Base-by-base conservation (phyloP, 2,797 vertebrate species). In the Dendrocincla tyrannina region DNA sequence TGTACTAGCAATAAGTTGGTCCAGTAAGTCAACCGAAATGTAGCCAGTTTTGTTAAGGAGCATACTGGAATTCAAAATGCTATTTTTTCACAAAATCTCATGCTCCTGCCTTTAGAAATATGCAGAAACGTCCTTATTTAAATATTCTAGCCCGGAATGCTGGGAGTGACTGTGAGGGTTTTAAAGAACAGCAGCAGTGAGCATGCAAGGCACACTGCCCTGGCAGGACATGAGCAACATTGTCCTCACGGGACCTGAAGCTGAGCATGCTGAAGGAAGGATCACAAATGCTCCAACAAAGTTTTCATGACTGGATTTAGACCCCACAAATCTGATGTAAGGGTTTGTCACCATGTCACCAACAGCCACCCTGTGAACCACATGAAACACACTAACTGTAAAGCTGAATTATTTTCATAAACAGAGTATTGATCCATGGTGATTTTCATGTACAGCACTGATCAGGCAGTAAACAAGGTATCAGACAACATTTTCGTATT, bases 181-280 rank as follows among this genome's bases (percentile, higher is more conserved):
- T 41, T 77, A 52, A 50, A 60, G 22, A 91, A 86, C 24, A 18
- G 33, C 55, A 66, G 37, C 44, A 70, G n/a, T 7, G 37, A 28
- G 49, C 49, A 50, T 50, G 49, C 14, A 6, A 28, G 49, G 16
- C 27, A 28, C 49, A 17, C 49, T 2, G n/a, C 4, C n/a, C 17
- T 41, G 41, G 27, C 12, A 89, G 87, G 75, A 53, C 50, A 41
- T 0, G 9, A 35, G 17, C 33, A 74, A 3, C 14, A 14, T 10
- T 27, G 7, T 3, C 3, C 1, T 3, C 3, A 64, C 2, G 16
- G 25, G 15, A 39, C 22, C 28, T 10, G n/a, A 64, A 66, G 44
- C 17, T 8, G 8, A 56, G 13, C 59, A 32, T 6, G 19, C 23
- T 75, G 17, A 63, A 56, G 17, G 6, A 76, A 37, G 13, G 60